phyloP scores from a whole-genome alignment of 2,888 invertebrate genomes.

The Macrophya alboannulata region DNA sequence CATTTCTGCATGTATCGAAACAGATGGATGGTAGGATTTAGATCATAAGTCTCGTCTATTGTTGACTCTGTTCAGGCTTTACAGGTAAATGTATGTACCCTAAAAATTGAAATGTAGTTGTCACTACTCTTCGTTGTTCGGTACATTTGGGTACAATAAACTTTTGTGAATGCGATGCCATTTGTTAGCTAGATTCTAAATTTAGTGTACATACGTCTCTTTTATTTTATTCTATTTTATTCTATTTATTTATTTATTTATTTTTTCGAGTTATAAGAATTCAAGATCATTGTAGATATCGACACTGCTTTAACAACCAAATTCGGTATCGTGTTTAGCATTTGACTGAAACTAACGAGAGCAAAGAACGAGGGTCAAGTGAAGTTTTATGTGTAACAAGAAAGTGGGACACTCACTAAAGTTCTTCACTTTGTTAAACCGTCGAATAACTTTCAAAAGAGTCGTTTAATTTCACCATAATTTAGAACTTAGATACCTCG shows the following conservation, averaged over 20 bases:
- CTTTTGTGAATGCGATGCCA: not conserved
- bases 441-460: not conserved
- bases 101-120: not conserved
- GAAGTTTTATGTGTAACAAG: not conserved
- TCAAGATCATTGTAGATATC: conserved; percentile 27
- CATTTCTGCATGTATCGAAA: not conserved
- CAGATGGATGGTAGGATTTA: not conserved
- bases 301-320: conserved; percentile 20
- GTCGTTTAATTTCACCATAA: not conserved
- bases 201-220: not conserved
- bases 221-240: not conserved
- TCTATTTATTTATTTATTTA: not conserved
- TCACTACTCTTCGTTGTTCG: not conserved
- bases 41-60: conserved; percentile 28
- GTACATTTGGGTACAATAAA: not conserved
- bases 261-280: not conserved
- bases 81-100: not conserved
- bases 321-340: conserved; percentile 31
- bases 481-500: not conserved
- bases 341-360: not conserved
- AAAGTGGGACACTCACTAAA: conserved; percentile 1
- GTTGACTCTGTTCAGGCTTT: not conserved
- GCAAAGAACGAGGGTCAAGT: conserved; percentile 27
- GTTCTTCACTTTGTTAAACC: not conserved
- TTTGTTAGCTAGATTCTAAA: not conserved